Conservation (phyloP, 2,797 vertebrate species). For the Erethizon dorsatum region DNA sequence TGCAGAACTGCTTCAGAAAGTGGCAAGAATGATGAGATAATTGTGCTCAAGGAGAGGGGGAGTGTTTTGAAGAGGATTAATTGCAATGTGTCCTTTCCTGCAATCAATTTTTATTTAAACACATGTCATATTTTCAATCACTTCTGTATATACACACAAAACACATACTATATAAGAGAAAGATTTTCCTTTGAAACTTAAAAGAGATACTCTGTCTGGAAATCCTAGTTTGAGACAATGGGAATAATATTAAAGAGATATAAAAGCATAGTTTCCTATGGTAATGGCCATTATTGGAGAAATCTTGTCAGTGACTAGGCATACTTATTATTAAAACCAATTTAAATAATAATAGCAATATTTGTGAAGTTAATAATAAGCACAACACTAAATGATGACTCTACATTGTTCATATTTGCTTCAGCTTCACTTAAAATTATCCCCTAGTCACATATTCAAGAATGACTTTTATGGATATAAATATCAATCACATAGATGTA, state of each 20-base stretch:
- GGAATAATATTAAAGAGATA: not conserved
- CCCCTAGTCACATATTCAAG: not conserved
- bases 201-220: not conserved
- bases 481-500: not conserved
- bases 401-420: not conserved
- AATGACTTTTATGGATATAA: not conserved
- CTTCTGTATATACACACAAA: not conserved
- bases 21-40: not conserved
- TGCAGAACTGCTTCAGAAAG: not conserved
- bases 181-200: not conserved
- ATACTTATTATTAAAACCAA: not conserved
- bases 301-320: not conserved
- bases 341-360: constrained; percentile 26
- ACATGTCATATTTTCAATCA: not conserved
- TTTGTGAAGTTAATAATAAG: not conserved
- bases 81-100: not conserved
- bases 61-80: not conserved
- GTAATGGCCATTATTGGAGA: not conserved
- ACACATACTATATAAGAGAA: not conserved
- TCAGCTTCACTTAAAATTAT: not conserved
- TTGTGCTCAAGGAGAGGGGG: not conserved
- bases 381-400: not conserved
- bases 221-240: not conserved
- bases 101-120: not conserved
- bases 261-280: not conserved